Evolutionary conservation across 2,797 vertebrate species (phyloP).

Genomic region (Oreonectes daqikongensis): DNA sequence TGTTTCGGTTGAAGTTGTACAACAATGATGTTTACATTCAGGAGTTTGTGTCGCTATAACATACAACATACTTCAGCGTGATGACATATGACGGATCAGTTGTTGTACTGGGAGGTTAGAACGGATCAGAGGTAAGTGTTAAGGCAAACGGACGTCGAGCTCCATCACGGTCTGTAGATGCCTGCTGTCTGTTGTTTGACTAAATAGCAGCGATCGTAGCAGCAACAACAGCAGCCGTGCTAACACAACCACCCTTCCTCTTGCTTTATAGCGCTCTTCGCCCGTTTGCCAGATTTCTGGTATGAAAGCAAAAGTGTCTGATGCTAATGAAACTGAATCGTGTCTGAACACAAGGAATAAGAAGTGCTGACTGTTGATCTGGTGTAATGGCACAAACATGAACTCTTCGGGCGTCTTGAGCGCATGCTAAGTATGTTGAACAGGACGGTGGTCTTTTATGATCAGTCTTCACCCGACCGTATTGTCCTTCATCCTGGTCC

Average conservation of each 20-base stretch:
- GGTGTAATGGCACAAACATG: background rate
- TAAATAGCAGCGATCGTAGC: conserved; percentile 86
- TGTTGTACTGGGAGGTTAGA: conserved; percentile 3
- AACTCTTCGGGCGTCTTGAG: background rate
- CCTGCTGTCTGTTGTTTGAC: conserved; percentile 69
- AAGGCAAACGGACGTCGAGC: conserved; percentile 82
- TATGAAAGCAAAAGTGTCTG: background rate
- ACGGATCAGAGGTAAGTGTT: conserved; percentile 77
- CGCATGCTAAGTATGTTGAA: background rate
- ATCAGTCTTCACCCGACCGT: background rate
- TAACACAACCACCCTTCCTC: conserved; percentile 69
- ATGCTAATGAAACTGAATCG: too few species aligned
- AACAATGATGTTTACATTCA: conserved; percentile 35
- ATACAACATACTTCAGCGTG: conserved; percentile 28
- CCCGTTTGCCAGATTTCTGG: background rate
- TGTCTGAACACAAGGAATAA: background rate
- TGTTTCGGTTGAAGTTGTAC: background rate
- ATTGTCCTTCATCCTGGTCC: background rate
- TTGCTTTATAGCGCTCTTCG: background rate
- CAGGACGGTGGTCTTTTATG: too few species aligned
- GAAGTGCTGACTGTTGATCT: background rate
- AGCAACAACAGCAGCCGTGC: conserved; percentile 81
- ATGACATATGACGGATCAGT: background rate
- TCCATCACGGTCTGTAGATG: conserved; percentile 73
- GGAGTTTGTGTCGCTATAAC: conserved; percentile 8